phyloP scores from a whole-genome alignment of 2,888 invertebrate species.

The Caenorhabditis drosophilae region DNA sequence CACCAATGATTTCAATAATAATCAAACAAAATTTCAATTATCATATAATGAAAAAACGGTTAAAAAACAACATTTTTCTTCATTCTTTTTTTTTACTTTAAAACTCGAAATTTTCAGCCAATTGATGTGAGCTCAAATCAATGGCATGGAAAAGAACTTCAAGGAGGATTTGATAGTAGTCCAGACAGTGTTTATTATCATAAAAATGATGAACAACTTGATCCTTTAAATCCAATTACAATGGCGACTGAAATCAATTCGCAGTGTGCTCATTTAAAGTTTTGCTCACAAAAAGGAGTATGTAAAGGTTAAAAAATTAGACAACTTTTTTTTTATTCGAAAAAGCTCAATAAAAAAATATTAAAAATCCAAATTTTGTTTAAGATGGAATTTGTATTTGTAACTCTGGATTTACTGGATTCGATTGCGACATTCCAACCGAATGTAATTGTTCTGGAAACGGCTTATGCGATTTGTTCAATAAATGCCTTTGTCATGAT shows the following conservation, averaged over 20 bases:
- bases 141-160: constrained; percentile 30
- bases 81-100: too few relatives aligned
- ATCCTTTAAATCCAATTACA: constrained; percentile 3
- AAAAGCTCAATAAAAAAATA: not conserved
- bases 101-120: constrained; percentile 33
- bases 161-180: constrained; percentile 5
- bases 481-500: constrained; percentile 40
- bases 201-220: not conserved
- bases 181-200: not conserved
- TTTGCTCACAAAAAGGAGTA: constrained; percentile 36
- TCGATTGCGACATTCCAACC: constrained; percentile 37
- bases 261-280: constrained; percentile 40
- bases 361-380: not conserved
- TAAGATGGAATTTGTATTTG: constrained; percentile 40
- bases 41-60: constrained; percentile 34
- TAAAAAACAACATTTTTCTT: too few relatives aligned
- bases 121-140: constrained; percentile 37
- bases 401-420: constrained; percentile 36
- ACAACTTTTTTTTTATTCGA: not conserved
- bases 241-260: constrained; percentile 12
- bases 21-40: constrained; percentile 31
- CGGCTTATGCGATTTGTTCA: constrained; percentile 43
- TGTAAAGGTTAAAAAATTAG: constrained; percentile 16
- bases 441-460: constrained; percentile 41
- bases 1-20: constrained; percentile 39